Evolutionary conservation across 2,888 invertebrate genomes (phyloP).

Genomic region (Eupithecia inturbata): DNA sequence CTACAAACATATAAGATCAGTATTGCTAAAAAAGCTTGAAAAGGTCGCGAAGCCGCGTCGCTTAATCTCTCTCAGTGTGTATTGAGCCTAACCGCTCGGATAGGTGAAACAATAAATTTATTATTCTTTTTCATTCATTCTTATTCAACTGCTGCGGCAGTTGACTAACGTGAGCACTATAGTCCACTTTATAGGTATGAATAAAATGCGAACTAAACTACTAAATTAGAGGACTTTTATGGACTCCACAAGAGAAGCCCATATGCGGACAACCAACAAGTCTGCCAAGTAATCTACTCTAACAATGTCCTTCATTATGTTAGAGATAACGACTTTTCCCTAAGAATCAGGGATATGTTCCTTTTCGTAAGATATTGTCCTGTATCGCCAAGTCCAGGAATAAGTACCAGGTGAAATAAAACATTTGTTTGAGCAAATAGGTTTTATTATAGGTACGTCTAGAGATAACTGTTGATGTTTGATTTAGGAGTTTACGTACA

Average conservation of each 20-base stretch:
- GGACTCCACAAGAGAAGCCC: not conserved
- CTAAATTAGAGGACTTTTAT: not conserved
- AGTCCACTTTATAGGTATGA: not conserved
- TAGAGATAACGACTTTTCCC: conserved; percentile 59
- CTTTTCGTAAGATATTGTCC: conserved; percentile 64
- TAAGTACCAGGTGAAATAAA: not conserved
- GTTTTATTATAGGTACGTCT: not conserved
- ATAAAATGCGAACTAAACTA: not conserved
- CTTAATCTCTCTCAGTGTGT: not conserved
- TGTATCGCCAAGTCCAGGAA: not conserved
- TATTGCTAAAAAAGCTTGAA: not conserved
- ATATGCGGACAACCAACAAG: conserved; percentile 8
- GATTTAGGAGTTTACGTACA: not conserved
- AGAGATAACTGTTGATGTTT: not conserved
- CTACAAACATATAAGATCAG: too few species aligned
- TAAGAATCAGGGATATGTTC: conserved; percentile 52
- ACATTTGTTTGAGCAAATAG: not conserved
- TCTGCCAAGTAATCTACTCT: conserved; percentile 23
- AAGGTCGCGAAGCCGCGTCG: not conserved
- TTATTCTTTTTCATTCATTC: too few species aligned
- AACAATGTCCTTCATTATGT: conserved; percentile 33
- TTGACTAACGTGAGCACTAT: not conserved
- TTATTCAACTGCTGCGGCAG: not conserved
- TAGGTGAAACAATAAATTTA: too few species aligned
- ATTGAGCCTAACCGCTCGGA: not conserved